Base-by-base conservation (phyloP, 2,888 invertebrate species). In the Mystacides longicornis region DNA sequence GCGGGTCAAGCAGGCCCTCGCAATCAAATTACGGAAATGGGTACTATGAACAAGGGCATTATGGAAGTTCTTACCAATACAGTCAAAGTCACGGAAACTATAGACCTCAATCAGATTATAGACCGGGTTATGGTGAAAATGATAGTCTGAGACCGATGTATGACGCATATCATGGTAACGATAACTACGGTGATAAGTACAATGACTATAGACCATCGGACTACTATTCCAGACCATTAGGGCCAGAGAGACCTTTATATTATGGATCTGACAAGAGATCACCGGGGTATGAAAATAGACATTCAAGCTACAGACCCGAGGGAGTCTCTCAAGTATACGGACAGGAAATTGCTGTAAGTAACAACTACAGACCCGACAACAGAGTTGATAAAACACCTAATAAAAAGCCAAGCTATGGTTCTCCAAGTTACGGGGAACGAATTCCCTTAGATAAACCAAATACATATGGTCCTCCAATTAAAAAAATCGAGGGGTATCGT, bases 11-110 rank as follows among this genome's bases (percentile, higher is more conserved):
- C 11, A 52, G 46, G 22, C 56, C 52, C 18, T 54, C 50, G 23
- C 58, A 46, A 46, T 51, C 49, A 19, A 52, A 37, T 21, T 49
- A 59, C 31, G 57, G 60, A 31, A 59, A 61, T 37, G 56, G 49
- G 19, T 62, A 58, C 37, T 58, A 55, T 14, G 37, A 37, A n/a
- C 37, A 37, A 14, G 14, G 16, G 14, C 51, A 42, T 19, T 52
- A 60, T 42, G 57, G 60, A 23, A 58, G 61, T 33, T 56, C 49
- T 20, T 62, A 59, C 37, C 60, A 56, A 4, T 59, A 60, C 51
- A 58, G 59, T 50, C 60, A 55, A 42, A 31, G 46, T 14, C 23
- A 20, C 48, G 48, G 37, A 31, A 52, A 20, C 46, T 42, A 49
- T 21, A 49, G 57, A 59, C 52, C 59, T 11, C 16, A 9, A 55